Percentiles rank a stretch among this genome's conserved stretches.
phyloP scores from a whole-genome alignment of 2,888 invertebrate genomes.

The Tryphoninae sp. region DNA sequence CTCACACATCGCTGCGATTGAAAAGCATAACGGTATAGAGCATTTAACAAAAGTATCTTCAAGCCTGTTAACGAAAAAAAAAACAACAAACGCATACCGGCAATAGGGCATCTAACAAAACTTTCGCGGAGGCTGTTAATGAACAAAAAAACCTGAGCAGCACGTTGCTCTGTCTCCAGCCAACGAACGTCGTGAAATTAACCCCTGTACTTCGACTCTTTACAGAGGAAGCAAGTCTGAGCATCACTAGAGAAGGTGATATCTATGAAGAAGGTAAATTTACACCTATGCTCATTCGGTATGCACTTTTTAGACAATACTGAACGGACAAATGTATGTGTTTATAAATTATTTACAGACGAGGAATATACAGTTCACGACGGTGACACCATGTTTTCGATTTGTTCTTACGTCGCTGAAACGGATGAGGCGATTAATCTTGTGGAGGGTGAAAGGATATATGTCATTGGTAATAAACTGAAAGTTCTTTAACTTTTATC shows the following conservation, averaged over 20 bases:
- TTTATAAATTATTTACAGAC: constrained; percentile 66
- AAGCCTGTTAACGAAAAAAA: constrained; percentile 54
- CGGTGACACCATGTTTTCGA: constrained; percentile 91
- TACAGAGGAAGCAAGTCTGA: constrained; percentile 88
- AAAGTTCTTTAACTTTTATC: background rate
- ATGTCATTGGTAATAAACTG: constrained; percentile 86
- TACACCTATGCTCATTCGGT: constrained; percentile 28
- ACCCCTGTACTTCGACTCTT: constrained; percentile 69
- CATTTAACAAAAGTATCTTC: constrained; percentile 61
- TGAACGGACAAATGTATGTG: background rate
- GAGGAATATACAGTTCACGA: constrained; percentile 84
- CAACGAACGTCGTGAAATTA: constrained; percentile 52
- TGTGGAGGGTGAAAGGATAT: constrained; percentile 94
- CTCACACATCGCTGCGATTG: constrained; percentile 69
- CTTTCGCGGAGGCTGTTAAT: constrained; percentile 54
- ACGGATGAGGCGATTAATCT: constrained; percentile 93
- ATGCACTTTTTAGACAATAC: constrained; percentile 1
- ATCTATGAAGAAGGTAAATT: constrained; percentile 83
- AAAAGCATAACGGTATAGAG: constrained; percentile 79
- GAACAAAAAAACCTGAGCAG: constrained; percentile 53
- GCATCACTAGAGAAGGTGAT: constrained; percentile 87
- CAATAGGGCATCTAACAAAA: constrained; percentile 65
- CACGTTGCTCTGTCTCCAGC: constrained; percentile 51
- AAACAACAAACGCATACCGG: constrained; percentile 78
- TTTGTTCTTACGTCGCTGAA: constrained; percentile 93